Base-by-base conservation (phyloP, 2,888 invertebrate species). In the Stegophylla sp. region DNA sequence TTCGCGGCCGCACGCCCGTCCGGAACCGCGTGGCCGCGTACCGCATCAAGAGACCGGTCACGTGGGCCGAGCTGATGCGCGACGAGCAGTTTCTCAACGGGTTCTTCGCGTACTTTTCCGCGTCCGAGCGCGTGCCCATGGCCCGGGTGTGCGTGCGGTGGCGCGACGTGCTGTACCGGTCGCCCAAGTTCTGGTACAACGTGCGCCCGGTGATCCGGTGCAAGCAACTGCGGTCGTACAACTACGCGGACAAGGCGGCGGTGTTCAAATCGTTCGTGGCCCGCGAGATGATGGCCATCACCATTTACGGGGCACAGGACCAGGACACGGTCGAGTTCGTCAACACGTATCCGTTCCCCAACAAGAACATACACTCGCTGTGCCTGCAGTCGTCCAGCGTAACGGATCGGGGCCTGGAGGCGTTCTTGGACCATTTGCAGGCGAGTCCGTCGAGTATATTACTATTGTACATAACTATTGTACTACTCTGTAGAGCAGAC, bases 311-410 rank as follows among this genome's bases (percentile, higher is more conserved):
- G 13, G 96, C 96, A 45, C 91, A 92, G 17, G 97, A 97, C 86
- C 94, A 94, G 85, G 96, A 97, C 87, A 92, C 95, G 74, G 89
- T 93, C 83, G 96, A 96, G 87, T 91, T 96, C 85, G 93, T 95
- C 83, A 92, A 92, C 86, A 92, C 93, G 84, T 95, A 94, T 86
- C 93, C 95, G 5, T 88, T 93, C 84, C 93, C 94, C 74, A 91
- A 93, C 83, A 85, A 94, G 85, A 93, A 94, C 86, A 90, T 96
- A 84, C 93, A 94, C 85, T 93, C 94, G 82, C 89, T 97, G 83
- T 92, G 93, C 85, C 89, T 97, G 84, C 91, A 94, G 85, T 95
- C 95, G 86, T 95, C 95, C 85, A 95, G 95, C 85, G 91, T 97
- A 86, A 94, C 94, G 48, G 97, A 97, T 88, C 90, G 94, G 85